These are phyloP conservation scores for Luehdorfia chinensis DNA, from an alignment of 1,140 invertebrate species.

Conservation along the genomic window DNA sequence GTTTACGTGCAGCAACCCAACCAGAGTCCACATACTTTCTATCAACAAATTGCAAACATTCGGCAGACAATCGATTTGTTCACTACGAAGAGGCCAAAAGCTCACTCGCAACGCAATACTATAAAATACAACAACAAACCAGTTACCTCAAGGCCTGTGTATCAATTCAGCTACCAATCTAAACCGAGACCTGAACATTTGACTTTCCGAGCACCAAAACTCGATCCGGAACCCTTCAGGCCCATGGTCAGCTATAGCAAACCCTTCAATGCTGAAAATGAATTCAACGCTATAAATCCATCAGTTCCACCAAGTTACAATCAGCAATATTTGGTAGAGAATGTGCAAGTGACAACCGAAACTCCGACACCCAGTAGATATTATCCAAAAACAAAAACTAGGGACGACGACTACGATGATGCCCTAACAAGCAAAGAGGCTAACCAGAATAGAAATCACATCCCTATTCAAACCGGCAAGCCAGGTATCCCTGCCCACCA, in stretches of 20 bases:
- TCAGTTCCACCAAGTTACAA: conserved; percentile 50
- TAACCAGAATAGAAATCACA: conserved; percentile 60
- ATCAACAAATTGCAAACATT: conserved; percentile 76
- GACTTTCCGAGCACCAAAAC: conserved; percentile 71
- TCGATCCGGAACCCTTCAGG: conserved; percentile 79
- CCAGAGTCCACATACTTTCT: conserved; percentile 67
- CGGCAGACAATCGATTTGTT: conserved; percentile 76
- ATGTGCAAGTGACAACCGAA: conserved; percentile 64
- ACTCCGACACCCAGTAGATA: conserved; percentile 63
- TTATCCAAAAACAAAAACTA: conserved; percentile 59
- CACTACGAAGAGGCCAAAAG: conserved; percentile 71
- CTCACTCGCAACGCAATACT: conserved; percentile 53
- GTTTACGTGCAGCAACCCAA: conserved; percentile 57
- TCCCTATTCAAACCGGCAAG: conserved; percentile 61
- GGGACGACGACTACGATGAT: conserved; percentile 66
- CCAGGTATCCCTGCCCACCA: conserved; percentile 41
- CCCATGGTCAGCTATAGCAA: conserved; percentile 82
- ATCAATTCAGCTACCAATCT: conserved; percentile 69
- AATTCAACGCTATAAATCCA: conserved; percentile 72
- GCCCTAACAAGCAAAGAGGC: conserved; percentile 37
- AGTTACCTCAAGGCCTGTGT: conserved; percentile 59
- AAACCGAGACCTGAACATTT: conserved; percentile 61
- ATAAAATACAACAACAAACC: conserved; percentile 65
- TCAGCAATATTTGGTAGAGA: conserved; percentile 66
- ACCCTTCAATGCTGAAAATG: conserved; percentile 76